Base-by-base conservation (phyloP, 2,797 vertebrate genomes). In the Vultur gryphus region DNA sequence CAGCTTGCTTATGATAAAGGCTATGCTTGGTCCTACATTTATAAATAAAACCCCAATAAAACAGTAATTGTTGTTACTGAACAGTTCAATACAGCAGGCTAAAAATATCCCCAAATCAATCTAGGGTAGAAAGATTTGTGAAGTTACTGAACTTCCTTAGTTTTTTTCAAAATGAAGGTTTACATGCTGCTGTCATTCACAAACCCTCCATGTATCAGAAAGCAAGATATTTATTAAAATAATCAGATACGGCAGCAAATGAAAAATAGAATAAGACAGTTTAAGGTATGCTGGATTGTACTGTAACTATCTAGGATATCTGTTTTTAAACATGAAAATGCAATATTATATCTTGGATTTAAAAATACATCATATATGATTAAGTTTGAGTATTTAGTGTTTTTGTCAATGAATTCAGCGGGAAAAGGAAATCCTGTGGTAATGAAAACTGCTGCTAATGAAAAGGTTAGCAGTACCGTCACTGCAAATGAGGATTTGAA, bases 21-120 rank as follows among this genome's bases (percentile, higher is more conserved):
- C 39, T 79, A 3, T 51, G 21, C 11, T 59, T 90, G 23, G 29
- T 73, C 65, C 37, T 48, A 48, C 7, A 48, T 89, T 84, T 92
- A 75, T 90, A 92, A 86, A 90, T 72, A 62, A 89, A 79, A 57
- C 29, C 13, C 48, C 49, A 84, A 75, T 73, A 75, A 89, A 90
- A 55, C 18, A 72, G 13, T 58, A 77, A 77, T 20, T 95, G 26
- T n/a, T 58, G 35, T 8, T 91, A 29, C 55, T 76, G 39, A 80
- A 55, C 18, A 9, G 23, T 85, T 95, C 71, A 82, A 69, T 81
- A 52, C 4, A 41, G 44, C 26, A 81, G 19, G 26, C 66, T 83
- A 95, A 87, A 94, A 94, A 96, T 90, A 94, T 51, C 54, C 26
- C 41, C 43, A 43, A 87, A 89, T 73, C 33, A 58, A 41, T 72